phyloP scores from a whole-genome alignment of 1,140 invertebrate genomes.

The Meloidogyne exigua region DNA sequence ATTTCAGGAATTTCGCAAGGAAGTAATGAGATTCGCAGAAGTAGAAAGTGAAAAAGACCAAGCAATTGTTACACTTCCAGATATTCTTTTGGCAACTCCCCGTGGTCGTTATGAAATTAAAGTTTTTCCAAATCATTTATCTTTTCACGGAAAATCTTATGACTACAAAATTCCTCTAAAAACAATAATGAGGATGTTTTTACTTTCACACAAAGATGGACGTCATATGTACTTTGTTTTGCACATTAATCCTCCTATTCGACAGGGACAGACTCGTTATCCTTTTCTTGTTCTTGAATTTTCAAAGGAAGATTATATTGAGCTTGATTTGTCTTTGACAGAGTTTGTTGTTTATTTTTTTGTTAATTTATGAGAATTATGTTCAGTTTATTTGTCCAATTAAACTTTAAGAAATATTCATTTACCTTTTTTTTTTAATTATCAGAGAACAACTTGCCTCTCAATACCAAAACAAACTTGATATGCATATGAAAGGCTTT shows the following conservation, averaged over 20 bases:
- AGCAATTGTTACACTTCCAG: conserved; percentile 91
- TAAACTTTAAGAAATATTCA: too few relatives aligned
- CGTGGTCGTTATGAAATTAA: conserved; percentile 99
- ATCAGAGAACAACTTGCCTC: conserved; percentile 78
- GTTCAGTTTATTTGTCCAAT: too few relatives aligned
- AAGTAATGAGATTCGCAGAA: conserved; percentile 90
- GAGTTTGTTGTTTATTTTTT: conserved; percentile 71
- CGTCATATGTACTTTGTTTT: conserved; percentile 84
- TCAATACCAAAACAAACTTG: conserved; percentile 89
- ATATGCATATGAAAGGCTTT: conserved; percentile 84
- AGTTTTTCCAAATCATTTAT: conserved; percentile 92
- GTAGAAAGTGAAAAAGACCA: conserved; percentile 95
- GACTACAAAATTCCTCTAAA: conserved; percentile 99
- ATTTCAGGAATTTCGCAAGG: conserved; percentile 78
- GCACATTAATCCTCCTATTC: conserved; percentile 95
- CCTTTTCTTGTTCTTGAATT: conserved; percentile 93
- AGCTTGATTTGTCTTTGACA: conserved; percentile 84
- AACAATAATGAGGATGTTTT: conserved; percentile 86
- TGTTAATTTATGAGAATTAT: too few relatives aligned
- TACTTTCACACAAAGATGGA: conserved; percentile 94
- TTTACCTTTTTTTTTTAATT: neutral
- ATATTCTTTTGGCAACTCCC: conserved; percentile 95
- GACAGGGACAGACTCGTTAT: conserved; percentile 93
- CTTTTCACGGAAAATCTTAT: conserved; percentile 98
- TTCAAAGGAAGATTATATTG: conserved; percentile 82